phyloP scores from a whole-genome alignment of 1,140 invertebrate genomes.

The Caerostris darwini region DNA sequence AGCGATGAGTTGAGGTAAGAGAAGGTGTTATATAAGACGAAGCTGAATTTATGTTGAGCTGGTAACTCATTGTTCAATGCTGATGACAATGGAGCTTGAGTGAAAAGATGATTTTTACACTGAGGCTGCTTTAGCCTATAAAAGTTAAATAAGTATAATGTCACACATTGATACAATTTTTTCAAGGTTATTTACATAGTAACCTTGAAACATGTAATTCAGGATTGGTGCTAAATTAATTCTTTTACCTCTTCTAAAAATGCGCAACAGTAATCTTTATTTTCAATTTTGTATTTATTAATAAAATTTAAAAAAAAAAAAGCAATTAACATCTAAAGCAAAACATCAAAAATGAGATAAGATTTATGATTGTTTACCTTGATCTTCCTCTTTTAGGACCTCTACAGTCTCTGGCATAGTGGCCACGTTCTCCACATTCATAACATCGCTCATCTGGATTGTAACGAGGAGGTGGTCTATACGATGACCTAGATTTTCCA shows the following conservation, averaged over 20 bases:
- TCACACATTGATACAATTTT: constrained; percentile 58
- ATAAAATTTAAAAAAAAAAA: neutral
- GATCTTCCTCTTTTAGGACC: constrained; percentile 44
- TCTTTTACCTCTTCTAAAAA: neutral
- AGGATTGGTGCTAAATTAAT: constrained; percentile 8
- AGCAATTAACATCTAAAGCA: neutral
- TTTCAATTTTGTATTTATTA: neutral
- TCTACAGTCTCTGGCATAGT: constrained; percentile 94
- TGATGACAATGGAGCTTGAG: constrained; percentile 76
- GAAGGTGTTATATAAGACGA: constrained; percentile 49
- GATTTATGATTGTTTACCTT: constrained; percentile 1
- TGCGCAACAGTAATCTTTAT: neutral
- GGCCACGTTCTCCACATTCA: constrained; percentile 94
- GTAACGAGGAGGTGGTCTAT: constrained; percentile 84
- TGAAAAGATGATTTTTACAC: constrained; percentile 74
- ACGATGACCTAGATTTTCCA: constrained; percentile 85
- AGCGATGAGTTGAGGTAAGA: constrained; percentile 61
- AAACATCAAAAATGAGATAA: neutral
- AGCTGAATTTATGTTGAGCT: constrained; percentile 51
- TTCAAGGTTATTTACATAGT: constrained; percentile 24
- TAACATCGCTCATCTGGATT: constrained; percentile 94
- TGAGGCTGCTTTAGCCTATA: constrained; percentile 77
- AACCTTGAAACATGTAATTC: constrained; percentile 41
- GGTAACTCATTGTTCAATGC: constrained; percentile 74
- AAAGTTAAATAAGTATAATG: constrained; percentile 77